A percentile compares a stretch with the other conserved stretches of the same genome.
phyloP scores from a whole-genome alignment of 2,113 vertebrate genomes.

The Gopherus evgoodei region DNA sequence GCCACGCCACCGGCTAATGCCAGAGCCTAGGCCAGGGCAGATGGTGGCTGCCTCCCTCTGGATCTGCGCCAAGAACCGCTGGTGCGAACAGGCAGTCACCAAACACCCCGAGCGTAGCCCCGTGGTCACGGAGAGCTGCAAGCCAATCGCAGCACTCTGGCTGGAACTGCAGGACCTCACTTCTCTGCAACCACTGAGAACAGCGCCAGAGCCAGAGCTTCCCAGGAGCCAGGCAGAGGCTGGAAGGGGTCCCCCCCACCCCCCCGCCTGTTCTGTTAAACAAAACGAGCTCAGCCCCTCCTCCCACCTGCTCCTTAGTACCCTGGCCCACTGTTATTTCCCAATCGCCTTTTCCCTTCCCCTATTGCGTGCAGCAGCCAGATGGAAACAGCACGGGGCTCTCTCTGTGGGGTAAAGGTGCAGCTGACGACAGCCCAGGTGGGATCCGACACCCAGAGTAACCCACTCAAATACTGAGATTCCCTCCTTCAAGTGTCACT shows the following conservation, averaged over 20 bases:
- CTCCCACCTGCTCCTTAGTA: background rate
- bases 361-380: background rate
- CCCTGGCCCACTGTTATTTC: background rate
- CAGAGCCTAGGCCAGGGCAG: background rate
- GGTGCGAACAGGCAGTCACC: fast-evolving
- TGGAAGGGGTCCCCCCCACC: too few relatives aligned
- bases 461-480: background rate
- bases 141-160: background rate
- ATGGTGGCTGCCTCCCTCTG: background rate
- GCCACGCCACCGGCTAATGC: background rate
- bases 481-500: background rate
- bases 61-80: background rate
- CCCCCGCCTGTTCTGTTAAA: background rate
- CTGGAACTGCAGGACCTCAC: background rate
- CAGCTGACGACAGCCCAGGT: background rate
- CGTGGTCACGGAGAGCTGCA: background rate
- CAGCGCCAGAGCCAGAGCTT: background rate
- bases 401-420: background rate
- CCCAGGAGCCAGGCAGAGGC: background rate
- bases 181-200: background rate
- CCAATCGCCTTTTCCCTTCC: background rate
- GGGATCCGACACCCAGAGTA: background rate
- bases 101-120: fast-evolving
- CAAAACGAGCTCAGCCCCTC: background rate
- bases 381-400: background rate